phyloP scores from a whole-genome alignment of 1,140 invertebrate species.

The Bactericera cockerelli region DNA sequence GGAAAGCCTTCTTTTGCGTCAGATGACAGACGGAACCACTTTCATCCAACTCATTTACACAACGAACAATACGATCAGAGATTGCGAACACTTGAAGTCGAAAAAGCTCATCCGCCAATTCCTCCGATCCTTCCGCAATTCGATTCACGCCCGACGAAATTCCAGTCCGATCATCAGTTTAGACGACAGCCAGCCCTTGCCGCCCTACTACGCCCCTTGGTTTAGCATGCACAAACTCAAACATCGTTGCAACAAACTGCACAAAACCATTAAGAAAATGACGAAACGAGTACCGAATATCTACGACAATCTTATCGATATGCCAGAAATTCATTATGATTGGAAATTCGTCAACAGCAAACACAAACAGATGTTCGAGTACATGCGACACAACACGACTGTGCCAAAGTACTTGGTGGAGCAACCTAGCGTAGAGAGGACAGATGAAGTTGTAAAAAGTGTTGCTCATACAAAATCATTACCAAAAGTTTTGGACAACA shows the following conservation, averaged over 20 bases:
- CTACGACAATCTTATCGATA: not conserved
- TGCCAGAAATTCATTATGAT: not conserved
- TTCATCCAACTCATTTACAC: constrained; percentile 52
- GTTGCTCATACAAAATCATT: too few species aligned
- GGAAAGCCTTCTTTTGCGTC: constrained; percentile 39
- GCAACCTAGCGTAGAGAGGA: too few species aligned
- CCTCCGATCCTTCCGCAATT: not conserved
- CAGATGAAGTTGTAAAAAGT: too few species aligned
- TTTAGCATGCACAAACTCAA: constrained; percentile 7
- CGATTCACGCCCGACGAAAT: not conserved
- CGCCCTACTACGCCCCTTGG: not conserved
- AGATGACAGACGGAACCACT: constrained; percentile 43
- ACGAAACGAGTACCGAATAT: constrained; percentile 5
- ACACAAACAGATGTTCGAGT: not conserved
- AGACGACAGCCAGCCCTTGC: not conserved
- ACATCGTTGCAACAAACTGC: not conserved
- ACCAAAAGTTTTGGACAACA: too few species aligned
- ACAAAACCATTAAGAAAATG: constrained; percentile 3
- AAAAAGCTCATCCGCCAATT: constrained; percentile 2
- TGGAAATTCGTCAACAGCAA: constrained; percentile 3
- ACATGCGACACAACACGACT: not conserved
- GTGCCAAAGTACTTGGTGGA: not conserved
- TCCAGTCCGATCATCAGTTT: not conserved
- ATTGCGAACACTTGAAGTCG: constrained; percentile 42
- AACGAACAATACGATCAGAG: constrained; percentile 35